Evolutionary conservation across 2,113 vertebrate species (phyloP).

Genomic region (Dryoscopus gambensis): DNA sequence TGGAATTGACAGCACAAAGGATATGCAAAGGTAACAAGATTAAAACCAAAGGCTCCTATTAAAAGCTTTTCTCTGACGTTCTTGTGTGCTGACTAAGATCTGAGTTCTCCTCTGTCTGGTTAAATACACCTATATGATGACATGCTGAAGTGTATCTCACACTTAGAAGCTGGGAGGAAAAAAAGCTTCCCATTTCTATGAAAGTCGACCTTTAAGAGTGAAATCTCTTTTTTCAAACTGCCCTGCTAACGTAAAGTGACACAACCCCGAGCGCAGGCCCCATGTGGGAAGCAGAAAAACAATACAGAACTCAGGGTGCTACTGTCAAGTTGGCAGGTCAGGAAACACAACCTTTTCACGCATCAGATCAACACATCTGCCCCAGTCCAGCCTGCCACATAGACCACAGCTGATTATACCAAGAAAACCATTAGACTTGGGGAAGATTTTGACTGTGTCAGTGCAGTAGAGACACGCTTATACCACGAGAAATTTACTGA

Average conservation of each 20-base stretch:
- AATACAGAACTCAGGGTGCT: not conserved
- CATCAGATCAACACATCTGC: not conserved
- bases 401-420: not conserved
- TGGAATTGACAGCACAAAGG: not conserved
- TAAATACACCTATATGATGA: not conserved
- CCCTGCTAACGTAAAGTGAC: not conserved
- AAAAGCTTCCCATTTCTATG: not conserved
- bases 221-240: not conserved
- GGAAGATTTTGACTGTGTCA: not conserved
- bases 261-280: fast-evolving
- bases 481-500: not conserved
- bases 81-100: not conserved
- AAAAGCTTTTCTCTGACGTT: not conserved
- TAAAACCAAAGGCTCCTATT: not conserved
- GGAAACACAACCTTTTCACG: fast-evolving
- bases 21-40: not conserved
- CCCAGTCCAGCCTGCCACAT: not conserved
- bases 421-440: not conserved
- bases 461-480: not conserved
- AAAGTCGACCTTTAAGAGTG: not conserved
- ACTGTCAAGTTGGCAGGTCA: not conserved
- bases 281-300: not conserved
- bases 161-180: not conserved
- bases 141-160: not conserved
- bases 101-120: not conserved